phyloP scores from a whole-genome alignment of 1,140 invertebrate genomes.

The Telenomus remus region DNA sequence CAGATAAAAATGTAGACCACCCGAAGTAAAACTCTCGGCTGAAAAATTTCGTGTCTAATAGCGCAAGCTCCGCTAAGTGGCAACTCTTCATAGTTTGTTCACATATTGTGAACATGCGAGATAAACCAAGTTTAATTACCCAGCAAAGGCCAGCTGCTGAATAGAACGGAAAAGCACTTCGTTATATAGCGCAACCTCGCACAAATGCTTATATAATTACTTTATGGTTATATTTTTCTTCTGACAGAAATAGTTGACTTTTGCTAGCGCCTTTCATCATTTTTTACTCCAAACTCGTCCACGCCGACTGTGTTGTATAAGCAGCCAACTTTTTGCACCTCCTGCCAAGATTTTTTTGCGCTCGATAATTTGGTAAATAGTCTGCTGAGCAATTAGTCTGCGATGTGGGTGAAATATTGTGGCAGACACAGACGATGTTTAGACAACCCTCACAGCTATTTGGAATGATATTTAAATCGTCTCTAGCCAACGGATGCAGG shows the following conservation, averaged over 20 bases:
- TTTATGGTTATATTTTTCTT: conserved; percentile 58
- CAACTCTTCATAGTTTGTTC: conserved; percentile 50
- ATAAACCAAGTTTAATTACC: conserved; percentile 59
- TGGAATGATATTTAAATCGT: conserved; percentile 44
- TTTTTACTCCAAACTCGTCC: conserved; percentile 38
- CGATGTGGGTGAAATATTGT: conserved; percentile 50
- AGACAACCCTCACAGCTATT: conserved; percentile 35
- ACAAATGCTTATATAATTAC: conserved; percentile 57
- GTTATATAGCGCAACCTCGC: conserved; percentile 52
- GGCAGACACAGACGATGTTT: conserved; percentile 33
- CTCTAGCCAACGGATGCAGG: conserved; percentile 26
- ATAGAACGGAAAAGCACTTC: conserved; percentile 60
- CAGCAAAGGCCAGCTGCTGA: conserved; percentile 60
- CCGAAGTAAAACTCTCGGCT: conserved; percentile 11
- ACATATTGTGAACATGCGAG: conserved; percentile 57
- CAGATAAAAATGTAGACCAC: conserved; percentile 13
- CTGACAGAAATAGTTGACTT: conserved; percentile 53
- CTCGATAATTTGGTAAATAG: conserved; percentile 49
- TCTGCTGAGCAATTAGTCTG: conserved; percentile 52
- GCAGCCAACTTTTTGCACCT: conserved; percentile 43
- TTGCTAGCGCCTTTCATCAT: conserved; percentile 47
- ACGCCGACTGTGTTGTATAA: conserved; percentile 49
- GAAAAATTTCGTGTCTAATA: conserved; percentile 48
- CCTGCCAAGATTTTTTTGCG: conserved; percentile 34
- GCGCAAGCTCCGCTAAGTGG: conserved; percentile 49